These are phyloP conservation scores for Nothura maculosa DNA, from an alignment of 2,797 vertebrate genomes.

Conservation along the genomic window DNA sequence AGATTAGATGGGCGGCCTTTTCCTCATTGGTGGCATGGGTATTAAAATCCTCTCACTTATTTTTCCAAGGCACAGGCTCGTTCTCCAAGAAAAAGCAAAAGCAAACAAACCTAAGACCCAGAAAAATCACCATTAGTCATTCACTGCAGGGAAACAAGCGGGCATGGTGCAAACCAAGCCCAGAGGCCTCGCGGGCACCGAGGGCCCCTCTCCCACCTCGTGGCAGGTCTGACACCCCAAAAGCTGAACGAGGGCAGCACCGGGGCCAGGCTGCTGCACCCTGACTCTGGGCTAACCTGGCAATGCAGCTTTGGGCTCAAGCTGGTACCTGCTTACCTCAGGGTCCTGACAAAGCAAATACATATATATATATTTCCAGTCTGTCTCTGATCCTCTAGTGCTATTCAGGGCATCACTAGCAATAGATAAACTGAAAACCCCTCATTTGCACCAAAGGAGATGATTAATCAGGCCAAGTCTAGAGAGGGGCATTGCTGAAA, in stretches of 20 bases:
- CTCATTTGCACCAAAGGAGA: not conserved
- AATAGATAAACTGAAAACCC: not conserved
- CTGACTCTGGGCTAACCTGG: not conserved
- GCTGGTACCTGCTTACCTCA: not conserved
- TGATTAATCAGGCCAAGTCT: not conserved
- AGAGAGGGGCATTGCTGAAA: not conserved
- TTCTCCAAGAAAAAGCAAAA: constrained; percentile 21
- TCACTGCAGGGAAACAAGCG: not conserved
- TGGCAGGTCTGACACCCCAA: not conserved
- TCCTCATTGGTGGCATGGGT: not conserved
- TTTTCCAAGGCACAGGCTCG: not conserved
- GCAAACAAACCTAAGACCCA: constrained; percentile 42
- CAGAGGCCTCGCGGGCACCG: rapidly evolving
- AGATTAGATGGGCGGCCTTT: constrained; percentile 11
- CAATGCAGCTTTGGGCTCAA: not conserved
- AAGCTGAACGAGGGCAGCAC: not conserved
- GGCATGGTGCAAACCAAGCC: not conserved
- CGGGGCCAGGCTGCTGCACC: too few relatives aligned
- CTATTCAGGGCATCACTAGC: not conserved
- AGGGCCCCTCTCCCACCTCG: rapidly evolving
- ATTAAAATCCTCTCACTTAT: not conserved
- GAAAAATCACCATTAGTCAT: not conserved
- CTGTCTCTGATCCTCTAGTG: not conserved
- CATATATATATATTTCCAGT: too few relatives aligned
- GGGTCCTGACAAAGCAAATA: not conserved